Conservation (phyloP, 1,140 invertebrate species). For the Drosophila rhopaloa region DNA sequence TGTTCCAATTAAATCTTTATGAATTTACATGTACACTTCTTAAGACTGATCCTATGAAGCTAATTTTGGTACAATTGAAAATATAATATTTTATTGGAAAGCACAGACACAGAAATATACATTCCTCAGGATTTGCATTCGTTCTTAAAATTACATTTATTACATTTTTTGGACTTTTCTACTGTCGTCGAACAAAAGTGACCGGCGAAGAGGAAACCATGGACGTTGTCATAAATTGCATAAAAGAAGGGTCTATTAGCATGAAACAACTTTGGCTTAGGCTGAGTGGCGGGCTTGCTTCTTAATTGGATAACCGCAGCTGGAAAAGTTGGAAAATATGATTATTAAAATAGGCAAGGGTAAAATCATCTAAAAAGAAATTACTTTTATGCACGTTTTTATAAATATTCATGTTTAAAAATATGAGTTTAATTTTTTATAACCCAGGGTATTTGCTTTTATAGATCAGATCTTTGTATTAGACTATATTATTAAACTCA, state of each 20-base stretch:
- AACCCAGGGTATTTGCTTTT: too few species aligned
- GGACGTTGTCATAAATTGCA: constrained; percentile 32
- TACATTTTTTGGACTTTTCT: background rate
- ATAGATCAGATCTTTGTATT: too few species aligned
- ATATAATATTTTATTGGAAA: too few species aligned
- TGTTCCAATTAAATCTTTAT: too few species aligned
- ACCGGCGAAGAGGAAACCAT: constrained; percentile 52
- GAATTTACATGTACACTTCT: too few species aligned
- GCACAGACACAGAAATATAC: too few species aligned
- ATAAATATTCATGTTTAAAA: too few species aligned
- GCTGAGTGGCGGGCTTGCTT: background rate
- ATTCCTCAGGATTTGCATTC: background rate
- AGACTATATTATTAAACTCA: constrained; percentile 20
- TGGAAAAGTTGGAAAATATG: background rate
- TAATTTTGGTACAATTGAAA: too few species aligned
- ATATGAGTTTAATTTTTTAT: too few species aligned
- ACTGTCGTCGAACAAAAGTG: background rate
- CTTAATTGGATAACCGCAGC: background rate
- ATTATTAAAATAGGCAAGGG: background rate
- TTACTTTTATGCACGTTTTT: constrained; percentile 2
- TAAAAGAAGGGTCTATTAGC: constrained; percentile 62
- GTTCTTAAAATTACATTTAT: background rate
- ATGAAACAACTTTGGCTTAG: constrained; percentile 26
- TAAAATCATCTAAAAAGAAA: constrained; percentile 1
- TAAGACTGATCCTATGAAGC: too few species aligned